Evolutionary conservation across 2,113 vertebrate genomes (phyloP).

Genomic region (Anser brachyrhynchus): DNA sequence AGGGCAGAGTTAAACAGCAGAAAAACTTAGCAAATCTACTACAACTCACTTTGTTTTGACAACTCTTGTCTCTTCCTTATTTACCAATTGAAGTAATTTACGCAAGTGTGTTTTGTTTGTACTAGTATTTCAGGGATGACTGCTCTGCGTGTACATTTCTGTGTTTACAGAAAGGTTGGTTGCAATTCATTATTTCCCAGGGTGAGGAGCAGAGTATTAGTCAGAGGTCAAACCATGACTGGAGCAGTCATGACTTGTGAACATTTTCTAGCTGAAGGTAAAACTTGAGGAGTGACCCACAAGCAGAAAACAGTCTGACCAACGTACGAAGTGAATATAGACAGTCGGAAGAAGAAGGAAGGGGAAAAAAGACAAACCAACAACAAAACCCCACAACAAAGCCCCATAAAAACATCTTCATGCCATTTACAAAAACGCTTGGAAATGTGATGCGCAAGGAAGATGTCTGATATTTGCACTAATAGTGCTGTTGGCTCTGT

Average conservation of each 20-base stretch:
- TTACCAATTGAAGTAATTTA: background rate
- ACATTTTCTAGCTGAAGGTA: background rate
- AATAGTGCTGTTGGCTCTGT: background rate
- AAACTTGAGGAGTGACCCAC: background rate
- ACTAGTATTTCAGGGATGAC: background rate
- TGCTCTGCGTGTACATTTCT: background rate
- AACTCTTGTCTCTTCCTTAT: constrained; percentile 8
- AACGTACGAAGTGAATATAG: background rate
- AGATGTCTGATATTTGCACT: background rate
- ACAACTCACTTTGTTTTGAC: constrained; percentile 43
- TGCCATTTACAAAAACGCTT: background rate
- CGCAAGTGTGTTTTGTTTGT: fast-evolving
- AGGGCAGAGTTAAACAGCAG: constrained; percentile 42
- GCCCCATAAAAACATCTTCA: background rate
- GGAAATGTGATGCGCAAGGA: background rate
- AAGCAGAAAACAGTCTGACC: background rate
- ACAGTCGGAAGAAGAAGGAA: background rate
- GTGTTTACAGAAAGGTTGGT: background rate
- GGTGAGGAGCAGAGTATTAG: background rate
- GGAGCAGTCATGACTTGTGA: background rate
- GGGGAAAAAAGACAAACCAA: background rate
- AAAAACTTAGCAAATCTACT: constrained; percentile 45
- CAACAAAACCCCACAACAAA: background rate
- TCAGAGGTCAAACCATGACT: constrained; percentile 8
- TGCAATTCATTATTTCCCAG: constrained; percentile 5